Evolutionary conservation across 2,113 vertebrate species (phyloP).

Genomic region (Corythaixoides concolor): DNA sequence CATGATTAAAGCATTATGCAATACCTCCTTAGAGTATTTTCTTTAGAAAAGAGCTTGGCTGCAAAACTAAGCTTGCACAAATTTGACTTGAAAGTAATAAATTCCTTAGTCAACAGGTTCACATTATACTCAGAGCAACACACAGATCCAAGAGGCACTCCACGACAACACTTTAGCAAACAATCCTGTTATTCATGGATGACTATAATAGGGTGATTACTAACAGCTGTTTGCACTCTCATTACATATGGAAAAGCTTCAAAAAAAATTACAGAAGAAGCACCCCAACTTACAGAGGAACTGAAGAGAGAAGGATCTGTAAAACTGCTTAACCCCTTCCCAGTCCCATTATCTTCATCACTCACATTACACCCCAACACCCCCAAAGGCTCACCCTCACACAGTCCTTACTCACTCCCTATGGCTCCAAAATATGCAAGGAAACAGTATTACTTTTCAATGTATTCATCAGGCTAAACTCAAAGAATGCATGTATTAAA

Average conservation of each 20-base stretch:
- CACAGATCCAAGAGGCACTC: conserved; percentile 45
- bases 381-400: not conserved
- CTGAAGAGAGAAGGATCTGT: not conserved
- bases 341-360: not conserved
- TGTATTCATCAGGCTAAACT: not conserved
- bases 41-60: conserved; percentile 9
- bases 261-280: conserved; percentile 28
- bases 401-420: not conserved
- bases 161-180: conserved; percentile 43
- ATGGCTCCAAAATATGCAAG: not conserved
- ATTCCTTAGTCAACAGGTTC: conserved; percentile 61
- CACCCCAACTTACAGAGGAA: conserved; percentile 16
- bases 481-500: not conserved
- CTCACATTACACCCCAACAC: not conserved
- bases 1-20: not conserved
- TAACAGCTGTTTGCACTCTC: conserved; percentile 55
- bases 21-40: conserved; percentile 5
- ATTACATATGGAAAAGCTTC: conserved; percentile 35
- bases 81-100: conserved; percentile 36
- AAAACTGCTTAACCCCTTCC: conserved; percentile 10
- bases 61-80: conserved; percentile 17
- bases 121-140: conserved; percentile 26
- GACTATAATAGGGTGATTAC: conserved; percentile 50
- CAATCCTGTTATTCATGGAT: conserved; percentile 66
- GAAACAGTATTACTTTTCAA: not conserved